Base-by-base conservation (phyloP, 2,113 vertebrate genomes). In the Romanogobio albipinnatus region DNA sequence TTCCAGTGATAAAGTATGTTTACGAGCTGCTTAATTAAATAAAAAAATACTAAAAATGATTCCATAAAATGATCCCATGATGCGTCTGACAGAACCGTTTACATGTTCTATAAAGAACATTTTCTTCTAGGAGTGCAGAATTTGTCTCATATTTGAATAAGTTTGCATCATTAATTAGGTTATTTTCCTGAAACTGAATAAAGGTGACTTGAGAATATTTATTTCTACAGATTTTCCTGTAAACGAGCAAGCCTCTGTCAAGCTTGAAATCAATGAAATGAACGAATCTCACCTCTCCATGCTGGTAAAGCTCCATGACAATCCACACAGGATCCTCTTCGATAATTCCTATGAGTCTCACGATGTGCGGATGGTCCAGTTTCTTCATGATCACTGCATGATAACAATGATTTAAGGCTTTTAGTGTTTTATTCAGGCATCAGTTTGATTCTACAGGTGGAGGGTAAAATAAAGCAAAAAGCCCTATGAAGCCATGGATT, bases 301-400 rank as follows among this genome's bases (percentile, higher is more conserved):
- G 94, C 70, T 96, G 88, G 22, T 96, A 97, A 33, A 99, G 90
- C 86, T 99, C 98, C 98, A 99, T 99, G 81, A 99, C 93, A 61
- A 99, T 98, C 96, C 97, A 99, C 17, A 96, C 96, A 0, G 97
- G 97, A 24, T 98, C 96, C 3, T 94, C 94, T 36, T 97, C 96
- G 0, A 96, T 97, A 33, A 98, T 96, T 9, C 97, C 97, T 0
- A 99, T 94, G 29, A 99, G 93, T 81, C 94, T 95, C 80, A 99
- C 97, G 0, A 99, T 98, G 76, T 99, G 96, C 0, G 95, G 96
- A n/a, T 99, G 98, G 74, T 98, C 95, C 80, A 99, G 90, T 9
- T 96, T 95, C 88, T 95, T 97, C 98, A 99, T 99, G 87, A 98
- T 94, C 81, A 92, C 98, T 98, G 86, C 7, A 61, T 87, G 22